Evolutionary conservation across 1,140 invertebrate species (phyloP).

Genomic region (Vollenhovia emeryi): DNA sequence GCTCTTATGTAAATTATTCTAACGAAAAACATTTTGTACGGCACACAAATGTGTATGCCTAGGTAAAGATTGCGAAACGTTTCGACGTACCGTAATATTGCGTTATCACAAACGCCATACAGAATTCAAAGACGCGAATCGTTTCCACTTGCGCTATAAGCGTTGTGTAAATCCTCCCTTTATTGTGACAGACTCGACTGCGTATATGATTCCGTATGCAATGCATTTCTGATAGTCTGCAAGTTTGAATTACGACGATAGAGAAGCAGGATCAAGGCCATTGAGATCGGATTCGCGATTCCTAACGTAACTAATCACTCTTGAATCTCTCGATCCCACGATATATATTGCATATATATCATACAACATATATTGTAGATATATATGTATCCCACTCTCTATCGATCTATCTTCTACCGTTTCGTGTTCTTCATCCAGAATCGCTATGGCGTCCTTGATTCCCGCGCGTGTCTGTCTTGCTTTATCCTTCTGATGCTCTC

Average conservation of each 20-base stretch:
- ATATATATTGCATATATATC: not conserved
- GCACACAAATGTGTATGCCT: no score
- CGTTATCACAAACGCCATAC: conserved; percentile 6
- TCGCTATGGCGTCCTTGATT: conserved; percentile 1
- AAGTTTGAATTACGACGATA: conserved; percentile 74
- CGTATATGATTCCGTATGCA: conserved; percentile 64
- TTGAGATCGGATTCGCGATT: conserved; percentile 36
- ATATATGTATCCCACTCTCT: not conserved
- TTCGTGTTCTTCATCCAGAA: conserved; percentile 2
- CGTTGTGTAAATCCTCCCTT: conserved; percentile 61
- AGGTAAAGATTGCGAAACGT: not conserved
- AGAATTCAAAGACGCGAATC: conserved; percentile 23
- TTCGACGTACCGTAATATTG: not conserved
- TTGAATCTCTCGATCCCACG: conserved; percentile 11
- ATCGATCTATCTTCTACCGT: conserved; percentile 19
- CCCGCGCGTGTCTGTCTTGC: not conserved
- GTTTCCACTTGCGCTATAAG: not conserved
- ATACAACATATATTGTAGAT: not conserved
- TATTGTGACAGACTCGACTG: conserved; percentile 50
- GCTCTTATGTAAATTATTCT: not conserved
- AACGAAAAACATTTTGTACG: not conserved
- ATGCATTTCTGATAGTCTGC: conserved; percentile 77
- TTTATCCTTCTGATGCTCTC: not conserved
- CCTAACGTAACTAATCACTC: conserved; percentile 44
- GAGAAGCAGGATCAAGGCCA: conserved; percentile 44